Conservation (phyloP, 2,113 vertebrate species). For the Glaucidium brasilianum region DNA sequence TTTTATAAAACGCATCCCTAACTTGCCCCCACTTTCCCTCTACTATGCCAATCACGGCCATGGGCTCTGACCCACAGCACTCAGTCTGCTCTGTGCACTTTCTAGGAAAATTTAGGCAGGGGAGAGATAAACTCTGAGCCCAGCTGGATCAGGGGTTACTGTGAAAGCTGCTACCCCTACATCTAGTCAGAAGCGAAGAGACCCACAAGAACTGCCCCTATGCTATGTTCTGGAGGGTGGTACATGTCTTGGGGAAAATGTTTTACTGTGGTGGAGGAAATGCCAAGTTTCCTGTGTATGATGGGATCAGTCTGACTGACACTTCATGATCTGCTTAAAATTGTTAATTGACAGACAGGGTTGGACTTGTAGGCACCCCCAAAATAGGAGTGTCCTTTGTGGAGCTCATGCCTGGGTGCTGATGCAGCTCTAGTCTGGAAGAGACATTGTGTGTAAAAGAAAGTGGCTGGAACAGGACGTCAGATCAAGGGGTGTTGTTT, state of each 20-base stretch:
- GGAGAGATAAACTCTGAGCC: not conserved
- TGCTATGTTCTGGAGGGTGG: not conserved
- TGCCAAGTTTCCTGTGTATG: not conserved
- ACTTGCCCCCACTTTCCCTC: not conserved
- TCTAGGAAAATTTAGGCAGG: not conserved
- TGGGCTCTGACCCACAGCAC: fast-evolving
- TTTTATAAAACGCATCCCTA: not conserved
- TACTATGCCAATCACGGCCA: not conserved
- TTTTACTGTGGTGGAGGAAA: not conserved
- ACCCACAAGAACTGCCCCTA: not conserved
- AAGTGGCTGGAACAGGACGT: not conserved
- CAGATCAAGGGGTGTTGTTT: not conserved
- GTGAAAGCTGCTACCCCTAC: not conserved
- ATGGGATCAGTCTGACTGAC: not conserved
- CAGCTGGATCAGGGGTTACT: not conserved
- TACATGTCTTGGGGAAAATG: not conserved
- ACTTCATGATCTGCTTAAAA: not conserved
- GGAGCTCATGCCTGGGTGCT: fast-evolving
- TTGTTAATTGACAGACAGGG: not conserved
- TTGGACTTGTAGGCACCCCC: not conserved
- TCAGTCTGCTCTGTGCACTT: not conserved
- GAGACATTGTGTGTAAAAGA: not conserved
- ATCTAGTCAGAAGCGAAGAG: not conserved
- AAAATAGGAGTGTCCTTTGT: not conserved
- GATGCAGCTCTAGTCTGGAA: too few species aligned